phyloP scores from a whole-genome alignment of 2,888 invertebrate genomes.

The Napeogenes sylphis region DNA sequence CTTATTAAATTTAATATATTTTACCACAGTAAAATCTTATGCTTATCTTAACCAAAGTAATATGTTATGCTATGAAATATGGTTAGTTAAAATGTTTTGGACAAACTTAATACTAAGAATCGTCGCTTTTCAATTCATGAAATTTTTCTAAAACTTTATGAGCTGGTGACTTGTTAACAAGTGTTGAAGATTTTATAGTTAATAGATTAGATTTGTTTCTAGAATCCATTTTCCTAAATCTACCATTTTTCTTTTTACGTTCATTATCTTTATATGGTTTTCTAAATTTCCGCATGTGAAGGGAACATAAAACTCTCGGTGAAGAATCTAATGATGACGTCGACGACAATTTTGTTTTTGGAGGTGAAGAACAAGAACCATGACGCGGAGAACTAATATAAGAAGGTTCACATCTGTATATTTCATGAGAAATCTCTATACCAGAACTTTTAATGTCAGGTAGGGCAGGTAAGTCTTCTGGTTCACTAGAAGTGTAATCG shows the following conservation, averaged over 20 bases:
- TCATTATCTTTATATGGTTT: conserved; percentile 39
- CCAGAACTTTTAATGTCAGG: conserved; percentile 44
- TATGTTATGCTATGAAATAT: too few species aligned
- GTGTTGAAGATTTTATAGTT: conserved; percentile 47
- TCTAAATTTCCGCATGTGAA: conserved; percentile 42
- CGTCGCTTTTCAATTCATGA: conserved; percentile 46
- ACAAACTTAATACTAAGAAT: conserved; percentile 26
- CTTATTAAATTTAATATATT: too few species aligned
- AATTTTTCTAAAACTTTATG: conserved; percentile 60
- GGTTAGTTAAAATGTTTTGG: too few species aligned
- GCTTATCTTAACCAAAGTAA: too few species aligned
- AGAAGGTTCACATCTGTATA: conserved; percentile 53
- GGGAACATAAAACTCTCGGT: conserved; percentile 53
- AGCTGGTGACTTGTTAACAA: conserved; percentile 45
- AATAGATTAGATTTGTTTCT: conserved; percentile 36
- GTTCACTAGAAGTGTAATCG: conserved; percentile 39
- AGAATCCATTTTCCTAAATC: conserved; percentile 10
- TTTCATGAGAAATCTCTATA: conserved; percentile 38
- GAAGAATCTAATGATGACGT: conserved; percentile 51
- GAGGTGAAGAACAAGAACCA: conserved; percentile 45
- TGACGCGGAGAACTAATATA: conserved; percentile 56
- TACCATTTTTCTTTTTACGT: conserved; percentile 25
- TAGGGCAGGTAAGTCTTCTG: conserved; percentile 47
- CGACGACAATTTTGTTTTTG: conserved; percentile 42
- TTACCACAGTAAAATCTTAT: too few species aligned